A percentile compares a stretch with the other conserved stretches of the same genome.
phyloP scores from a whole-genome alignment of 1,140 invertebrate species.

The Thaumetopoea pityocampa region DNA sequence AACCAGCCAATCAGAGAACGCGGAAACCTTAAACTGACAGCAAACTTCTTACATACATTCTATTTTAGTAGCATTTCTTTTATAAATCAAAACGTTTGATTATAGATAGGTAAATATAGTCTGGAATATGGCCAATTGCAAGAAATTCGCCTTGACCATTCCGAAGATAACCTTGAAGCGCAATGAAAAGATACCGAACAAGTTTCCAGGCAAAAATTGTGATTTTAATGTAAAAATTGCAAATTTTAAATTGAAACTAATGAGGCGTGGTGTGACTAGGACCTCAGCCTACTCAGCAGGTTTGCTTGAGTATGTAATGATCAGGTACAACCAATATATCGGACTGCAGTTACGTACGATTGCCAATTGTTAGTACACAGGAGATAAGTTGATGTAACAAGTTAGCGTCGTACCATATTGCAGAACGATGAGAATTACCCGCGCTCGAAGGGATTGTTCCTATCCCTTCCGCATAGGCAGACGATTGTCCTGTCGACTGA shows the following conservation, averaged over 20 bases:
- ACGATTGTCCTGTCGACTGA: constrained; percentile 72
- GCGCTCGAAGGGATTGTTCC: constrained; percentile 68
- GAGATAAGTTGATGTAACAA: constrained; percentile 25
- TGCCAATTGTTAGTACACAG: constrained; percentile 20
- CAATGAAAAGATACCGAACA: constrained; percentile 46
- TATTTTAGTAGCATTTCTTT: constrained; percentile 14
- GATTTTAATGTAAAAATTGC: constrained; percentile 6
- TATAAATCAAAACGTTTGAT: constrained; percentile 11
- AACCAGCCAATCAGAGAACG: constrained; percentile 33
- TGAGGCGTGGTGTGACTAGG: neutral
- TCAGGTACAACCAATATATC: constrained; percentile 1
- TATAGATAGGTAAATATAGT: constrained; percentile 16
- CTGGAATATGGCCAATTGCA: constrained; percentile 39
- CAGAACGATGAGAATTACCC: constrained; percentile 54
- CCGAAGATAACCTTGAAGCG: constrained; percentile 51
- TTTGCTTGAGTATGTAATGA: constrained; percentile 4
- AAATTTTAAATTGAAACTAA: neutral
- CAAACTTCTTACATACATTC: constrained; percentile 13
- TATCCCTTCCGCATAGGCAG: constrained; percentile 68
- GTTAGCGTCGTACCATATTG: constrained; percentile 28
- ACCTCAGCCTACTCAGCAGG: neutral
- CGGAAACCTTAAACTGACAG: constrained; percentile 17
- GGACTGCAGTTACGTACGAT: constrained; percentile 3
- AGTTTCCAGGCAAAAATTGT: constrained; percentile 29
- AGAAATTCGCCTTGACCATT: constrained; percentile 60